A percentile compares a stretch with the other conserved stretches of the same genome.
These are phyloP conservation scores for Odocoileus virginianus DNA, from an alignment of 2,113 vertebrate species.

Conservation along the genomic window DNA sequence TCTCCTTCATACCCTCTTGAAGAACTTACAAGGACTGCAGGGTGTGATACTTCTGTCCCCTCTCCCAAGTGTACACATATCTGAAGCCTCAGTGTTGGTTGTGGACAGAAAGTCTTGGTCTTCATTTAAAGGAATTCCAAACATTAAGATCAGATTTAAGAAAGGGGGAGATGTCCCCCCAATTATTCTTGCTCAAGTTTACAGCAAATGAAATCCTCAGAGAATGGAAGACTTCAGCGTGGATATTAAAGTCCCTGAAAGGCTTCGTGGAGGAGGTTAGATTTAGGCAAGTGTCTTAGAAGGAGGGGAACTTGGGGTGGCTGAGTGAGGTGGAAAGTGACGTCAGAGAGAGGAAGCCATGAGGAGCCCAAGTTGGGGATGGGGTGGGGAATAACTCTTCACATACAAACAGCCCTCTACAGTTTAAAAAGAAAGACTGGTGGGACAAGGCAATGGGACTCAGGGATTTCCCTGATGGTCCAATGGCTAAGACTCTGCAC, in stretches of 20 bases:
- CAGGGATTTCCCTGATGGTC: background rate
- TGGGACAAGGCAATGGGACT: background rate
- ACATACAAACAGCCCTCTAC: background rate
- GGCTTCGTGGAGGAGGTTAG: background rate
- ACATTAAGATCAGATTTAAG: background rate
- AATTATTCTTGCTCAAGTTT: background rate
- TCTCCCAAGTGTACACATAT: background rate
- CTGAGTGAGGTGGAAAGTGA: background rate
- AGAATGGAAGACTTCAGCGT: background rate
- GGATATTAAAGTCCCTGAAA: background rate
- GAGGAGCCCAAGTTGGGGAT: background rate
- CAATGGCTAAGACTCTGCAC: background rate
- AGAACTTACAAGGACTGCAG: background rate
- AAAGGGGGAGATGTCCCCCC: background rate
- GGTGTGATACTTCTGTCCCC: background rate
- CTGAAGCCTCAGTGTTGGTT: background rate
- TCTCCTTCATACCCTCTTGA: background rate
- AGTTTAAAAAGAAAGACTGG: background rate
- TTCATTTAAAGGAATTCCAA: background rate
- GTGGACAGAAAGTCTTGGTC: background rate
- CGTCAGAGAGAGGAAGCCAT: background rate
- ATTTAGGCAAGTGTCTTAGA: background rate
- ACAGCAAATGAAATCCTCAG: no score
- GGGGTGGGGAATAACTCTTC: background rate
- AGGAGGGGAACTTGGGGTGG: background rate